phyloP scores from a whole-genome alignment of 2,888 invertebrate species.

The Biston betularia region DNA sequence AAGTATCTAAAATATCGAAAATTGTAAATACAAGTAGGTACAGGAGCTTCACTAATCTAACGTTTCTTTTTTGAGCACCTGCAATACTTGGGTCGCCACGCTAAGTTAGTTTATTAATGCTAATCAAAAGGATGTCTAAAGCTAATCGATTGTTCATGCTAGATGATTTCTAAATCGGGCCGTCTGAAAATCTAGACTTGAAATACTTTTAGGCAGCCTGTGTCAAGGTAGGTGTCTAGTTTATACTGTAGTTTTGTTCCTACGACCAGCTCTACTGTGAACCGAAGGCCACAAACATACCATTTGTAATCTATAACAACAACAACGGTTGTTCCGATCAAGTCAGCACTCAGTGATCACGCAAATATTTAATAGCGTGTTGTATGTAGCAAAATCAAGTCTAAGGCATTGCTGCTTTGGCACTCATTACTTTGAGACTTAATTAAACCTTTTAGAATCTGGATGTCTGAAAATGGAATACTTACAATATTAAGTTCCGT shows the following conservation, averaged over 20 bases:
- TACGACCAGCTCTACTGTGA: no score
- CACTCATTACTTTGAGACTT: no score
- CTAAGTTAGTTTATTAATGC: conserved; percentile 3
- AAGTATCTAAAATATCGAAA: no score
- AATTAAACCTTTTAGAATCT: background rate
- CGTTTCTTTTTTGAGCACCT: background rate
- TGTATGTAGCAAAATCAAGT: no score
- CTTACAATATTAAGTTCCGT: conserved; percentile 95
- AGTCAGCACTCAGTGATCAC: no score
- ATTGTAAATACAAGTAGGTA: background rate
- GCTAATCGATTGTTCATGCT: conserved; percentile 19
- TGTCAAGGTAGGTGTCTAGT: conserved; percentile 5
- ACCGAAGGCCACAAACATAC: no score
- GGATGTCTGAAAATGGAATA: conserved; percentile 40
- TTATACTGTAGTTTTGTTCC: background rate
- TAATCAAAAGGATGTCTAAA: conserved; percentile 18
- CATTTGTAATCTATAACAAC: no score
- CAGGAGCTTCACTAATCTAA: no score
- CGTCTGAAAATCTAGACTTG: conserved; percentile 16
- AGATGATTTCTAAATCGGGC: conserved; percentile 25
- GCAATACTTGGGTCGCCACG: conserved; percentile 1
- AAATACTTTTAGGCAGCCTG: conserved; percentile 18
- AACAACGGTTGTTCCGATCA: no score
- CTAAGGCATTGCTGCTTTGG: no score
- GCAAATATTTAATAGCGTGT: no score